Evolutionary conservation across 2,797 vertebrate species (phyloP).

Genomic region (Pterois miles): DNA sequence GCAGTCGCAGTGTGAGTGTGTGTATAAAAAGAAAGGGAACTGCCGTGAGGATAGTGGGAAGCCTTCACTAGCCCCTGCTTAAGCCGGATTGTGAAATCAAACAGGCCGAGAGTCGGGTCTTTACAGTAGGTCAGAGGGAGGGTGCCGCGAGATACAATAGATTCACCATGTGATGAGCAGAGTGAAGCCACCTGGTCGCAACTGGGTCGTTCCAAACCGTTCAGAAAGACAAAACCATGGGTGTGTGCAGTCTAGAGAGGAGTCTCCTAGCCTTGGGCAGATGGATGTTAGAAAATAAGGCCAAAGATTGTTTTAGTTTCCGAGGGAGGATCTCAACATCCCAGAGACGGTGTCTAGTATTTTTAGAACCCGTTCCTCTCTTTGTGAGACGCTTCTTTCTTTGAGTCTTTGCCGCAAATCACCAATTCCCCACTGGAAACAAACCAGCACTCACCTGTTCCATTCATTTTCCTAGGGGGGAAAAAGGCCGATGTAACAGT

Average conservation of each 20-base stretch:
- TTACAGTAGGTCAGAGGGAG: constrained; percentile 46
- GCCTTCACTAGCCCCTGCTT: constrained; percentile 52
- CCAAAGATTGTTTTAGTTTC: constrained; percentile 64
- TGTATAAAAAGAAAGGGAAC: constrained; percentile 26
- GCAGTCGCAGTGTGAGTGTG: constrained; percentile 39
- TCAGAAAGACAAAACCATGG: constrained; percentile 35
- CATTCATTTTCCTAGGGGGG: constrained; percentile 68
- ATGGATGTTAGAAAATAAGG: constrained; percentile 44
- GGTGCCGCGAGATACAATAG: neutral
- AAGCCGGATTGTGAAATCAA: constrained; percentile 64
- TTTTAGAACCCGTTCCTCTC: constrained; percentile 57
- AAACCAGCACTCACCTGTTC: constrained; percentile 73
- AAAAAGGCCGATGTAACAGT: constrained; percentile 54
- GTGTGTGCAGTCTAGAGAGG: constrained; percentile 24
- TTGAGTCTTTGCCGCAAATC: constrained; percentile 48
- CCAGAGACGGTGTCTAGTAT: constrained; percentile 53
- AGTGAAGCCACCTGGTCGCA: constrained; percentile 4
- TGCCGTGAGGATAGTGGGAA: constrained; percentile 32
- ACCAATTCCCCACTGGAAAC: constrained; percentile 64
- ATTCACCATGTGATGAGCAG: constrained; percentile 18
- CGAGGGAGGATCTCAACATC: constrained; percentile 46
- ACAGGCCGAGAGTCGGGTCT: constrained; percentile 22
- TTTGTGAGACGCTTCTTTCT: constrained; percentile 52
- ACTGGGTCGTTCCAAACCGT: constrained; percentile 15
- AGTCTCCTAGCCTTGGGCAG: constrained; percentile 21